Evolutionary conservation across 1,140 invertebrate genomes (phyloP).

Genomic region (Drosophila repletoides): DNA sequence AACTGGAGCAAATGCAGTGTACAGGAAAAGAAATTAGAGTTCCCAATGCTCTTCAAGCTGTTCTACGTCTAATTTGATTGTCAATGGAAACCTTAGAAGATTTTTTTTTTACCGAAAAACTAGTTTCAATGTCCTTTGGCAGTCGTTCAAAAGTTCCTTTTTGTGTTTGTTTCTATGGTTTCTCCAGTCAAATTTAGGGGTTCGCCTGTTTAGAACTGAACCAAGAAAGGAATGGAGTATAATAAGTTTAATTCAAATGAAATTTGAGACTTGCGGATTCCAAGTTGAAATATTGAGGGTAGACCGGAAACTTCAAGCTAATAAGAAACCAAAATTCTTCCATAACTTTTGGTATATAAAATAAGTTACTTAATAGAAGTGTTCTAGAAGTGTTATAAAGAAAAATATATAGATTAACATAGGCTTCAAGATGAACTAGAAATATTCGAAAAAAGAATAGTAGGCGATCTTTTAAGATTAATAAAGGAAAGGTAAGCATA

Average conservation of each 20-base stretch:
- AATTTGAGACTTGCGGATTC: neutral
- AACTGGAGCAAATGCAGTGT: no score
- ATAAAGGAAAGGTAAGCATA: no score
- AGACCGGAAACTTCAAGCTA: no score
- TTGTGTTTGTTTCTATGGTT: slow-evolving; percentile 24
- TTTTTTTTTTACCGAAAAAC: slow-evolving; percentile 17
- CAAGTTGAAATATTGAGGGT: neutral
- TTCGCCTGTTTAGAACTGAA: neutral
- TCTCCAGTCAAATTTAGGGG: neutral
- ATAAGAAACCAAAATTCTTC: no score
- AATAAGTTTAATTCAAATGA: neutral
- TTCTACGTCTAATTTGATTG: slow-evolving; percentile 21
- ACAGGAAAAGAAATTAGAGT: no score
- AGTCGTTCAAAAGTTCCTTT: neutral
- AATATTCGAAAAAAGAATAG: no score
- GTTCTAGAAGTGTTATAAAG: no score
- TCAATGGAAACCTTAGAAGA: slow-evolving; percentile 1
- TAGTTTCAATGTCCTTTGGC: slow-evolving; percentile 32
- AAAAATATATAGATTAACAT: no score
- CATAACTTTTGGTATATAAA: no score
- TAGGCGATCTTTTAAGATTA: no score
- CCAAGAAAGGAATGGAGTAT: neutral
- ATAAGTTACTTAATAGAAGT: no score
- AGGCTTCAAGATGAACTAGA: no score
- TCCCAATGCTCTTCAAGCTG: neutral